Conservation (phyloP, 2,113 vertebrate species). For the Xenopus tropicalis region UCB_Xtro_10.0 CM004446.2:92438001-92438500, state of each 20-base stretch:
- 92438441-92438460: too few species aligned
- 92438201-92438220: constrained; percentile 8
- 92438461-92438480: too few species aligned
- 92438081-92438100: not conserved
- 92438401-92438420: too few species aligned
- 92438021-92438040: too few species aligned
- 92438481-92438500: too few species aligned
- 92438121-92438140: constrained; percentile 44
- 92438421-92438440: too few species aligned
- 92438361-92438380: too few species aligned
- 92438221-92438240: constrained; percentile 35
- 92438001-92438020: too few species aligned
- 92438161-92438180: constrained; percentile 19
- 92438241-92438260: constrained; percentile 36
- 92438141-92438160: constrained; percentile 18
- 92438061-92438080: not conserved
- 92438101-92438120: constrained; percentile 30
- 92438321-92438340: not conserved
- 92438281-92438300: not conserved
- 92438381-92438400: too few species aligned
- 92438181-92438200: constrained; percentile 38
- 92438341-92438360: too few species aligned
- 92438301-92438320: not conserved
- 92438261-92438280: not conserved
- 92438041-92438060: not conserved